phyloP scores from a whole-genome alignment of 2,113 vertebrate genomes.

The Psittacara wagleri region DNA sequence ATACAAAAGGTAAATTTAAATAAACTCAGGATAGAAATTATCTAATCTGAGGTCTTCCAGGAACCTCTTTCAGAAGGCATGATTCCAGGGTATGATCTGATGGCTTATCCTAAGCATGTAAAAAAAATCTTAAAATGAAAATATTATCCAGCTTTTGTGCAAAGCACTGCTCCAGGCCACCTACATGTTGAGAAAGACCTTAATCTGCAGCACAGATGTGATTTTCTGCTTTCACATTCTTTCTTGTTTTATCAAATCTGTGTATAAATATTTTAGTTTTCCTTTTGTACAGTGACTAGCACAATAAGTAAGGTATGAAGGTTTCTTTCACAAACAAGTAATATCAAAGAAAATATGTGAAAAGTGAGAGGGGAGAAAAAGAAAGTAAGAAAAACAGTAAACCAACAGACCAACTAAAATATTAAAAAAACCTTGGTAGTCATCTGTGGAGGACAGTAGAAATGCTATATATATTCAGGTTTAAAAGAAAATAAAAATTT shows the following conservation, averaged over 20 bases:
- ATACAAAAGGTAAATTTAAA: background rate
- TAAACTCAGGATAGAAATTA: background rate
- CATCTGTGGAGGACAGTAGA: background rate
- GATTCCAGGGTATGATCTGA: background rate
- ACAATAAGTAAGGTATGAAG: background rate
- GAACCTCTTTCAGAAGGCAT: background rate
- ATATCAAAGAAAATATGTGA: background rate
- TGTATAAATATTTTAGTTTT: background rate
- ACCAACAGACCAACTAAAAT: background rate
- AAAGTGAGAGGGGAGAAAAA: background rate
- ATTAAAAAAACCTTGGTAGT: background rate
- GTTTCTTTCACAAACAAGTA: background rate
- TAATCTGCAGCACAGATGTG: background rate
- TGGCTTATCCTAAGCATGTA: background rate
- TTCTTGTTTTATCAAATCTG: background rate
- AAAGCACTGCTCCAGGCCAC: background rate
- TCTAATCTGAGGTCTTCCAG: background rate
- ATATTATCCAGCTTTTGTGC: background rate
- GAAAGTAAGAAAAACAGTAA: background rate
- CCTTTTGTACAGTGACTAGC: background rate
- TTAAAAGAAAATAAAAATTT: background rate
- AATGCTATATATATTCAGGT: background rate
- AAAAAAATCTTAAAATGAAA: background rate
- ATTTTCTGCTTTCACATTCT: background rate
- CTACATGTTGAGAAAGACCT: background rate